A percentile compares a stretch with the other conserved stretches of the same genome.
phyloP scores from a whole-genome alignment of 1,140 invertebrate species.

The Atta texana region DNA sequence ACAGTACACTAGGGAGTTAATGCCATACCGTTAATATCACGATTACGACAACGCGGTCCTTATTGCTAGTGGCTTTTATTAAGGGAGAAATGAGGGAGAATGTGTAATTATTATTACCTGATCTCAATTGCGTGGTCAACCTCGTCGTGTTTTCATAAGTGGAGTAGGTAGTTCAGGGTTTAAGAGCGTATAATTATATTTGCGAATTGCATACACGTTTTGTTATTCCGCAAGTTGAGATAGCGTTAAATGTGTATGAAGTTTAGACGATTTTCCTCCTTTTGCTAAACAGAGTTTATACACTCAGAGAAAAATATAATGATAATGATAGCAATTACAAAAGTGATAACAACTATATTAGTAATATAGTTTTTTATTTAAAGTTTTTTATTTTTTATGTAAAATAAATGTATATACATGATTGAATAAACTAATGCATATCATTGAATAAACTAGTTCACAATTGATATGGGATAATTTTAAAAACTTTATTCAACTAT shows the following conservation, averaged over 20 bases:
- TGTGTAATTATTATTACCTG: slow-evolving; percentile 37
- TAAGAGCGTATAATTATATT: slow-evolving; percentile 8
- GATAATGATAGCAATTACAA: no score
- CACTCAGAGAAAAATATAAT: no score
- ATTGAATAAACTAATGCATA: no score
- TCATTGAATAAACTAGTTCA: no score
- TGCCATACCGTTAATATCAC: slow-evolving; percentile 30
- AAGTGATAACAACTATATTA: no score
- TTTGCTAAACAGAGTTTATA: neutral
- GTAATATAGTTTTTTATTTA: no score
- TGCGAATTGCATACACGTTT: neutral
- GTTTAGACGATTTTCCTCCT: neutral
- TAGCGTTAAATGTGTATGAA: neutral
- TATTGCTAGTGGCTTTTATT: slow-evolving; percentile 14
- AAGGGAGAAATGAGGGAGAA: neutral
- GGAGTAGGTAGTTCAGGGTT: neutral
- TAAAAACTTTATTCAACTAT: no score
- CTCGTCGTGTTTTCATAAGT: neutral
- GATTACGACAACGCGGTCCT: slow-evolving; percentile 37
- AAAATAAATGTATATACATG: no score
- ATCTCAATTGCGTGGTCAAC: slow-evolving; percentile 25
- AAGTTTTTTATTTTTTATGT: no score
- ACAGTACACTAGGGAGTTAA: neutral
- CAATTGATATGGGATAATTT: no score
- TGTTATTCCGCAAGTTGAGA: neutral